phyloP scores from a whole-genome alignment of 2,797 vertebrate species.

The Phaenicophaeus curvirostris region DNA sequence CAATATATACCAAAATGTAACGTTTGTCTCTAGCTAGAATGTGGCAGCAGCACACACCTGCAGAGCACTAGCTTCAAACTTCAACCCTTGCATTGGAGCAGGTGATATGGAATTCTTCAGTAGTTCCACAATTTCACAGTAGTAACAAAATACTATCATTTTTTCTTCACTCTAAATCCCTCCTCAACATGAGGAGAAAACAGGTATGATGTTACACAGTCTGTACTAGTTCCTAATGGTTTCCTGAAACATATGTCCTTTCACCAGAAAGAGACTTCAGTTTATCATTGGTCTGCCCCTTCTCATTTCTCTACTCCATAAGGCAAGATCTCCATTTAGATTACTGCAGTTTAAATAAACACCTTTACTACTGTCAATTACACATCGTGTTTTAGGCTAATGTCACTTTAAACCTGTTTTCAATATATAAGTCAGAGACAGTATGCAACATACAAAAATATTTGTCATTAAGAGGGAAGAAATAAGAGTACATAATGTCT shows the following conservation, averaged over 20 bases:
- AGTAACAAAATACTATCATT: neutral
- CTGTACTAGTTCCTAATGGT: neutral
- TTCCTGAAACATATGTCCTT: neutral
- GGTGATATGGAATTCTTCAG: neutral
- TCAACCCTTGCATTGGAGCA: neutral
- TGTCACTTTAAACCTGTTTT: neutral
- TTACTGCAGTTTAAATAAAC: neutral
- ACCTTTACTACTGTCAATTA: neutral
- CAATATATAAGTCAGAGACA: neutral
- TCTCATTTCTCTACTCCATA: neutral
- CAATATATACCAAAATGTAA: neutral
- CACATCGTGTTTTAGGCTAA: neutral
- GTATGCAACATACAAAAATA: neutral
- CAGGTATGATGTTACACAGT: neutral
- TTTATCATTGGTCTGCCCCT: neutral
- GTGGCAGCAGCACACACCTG: accelerated
- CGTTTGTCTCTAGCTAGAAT: neutral
- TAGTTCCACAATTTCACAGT: neutral
- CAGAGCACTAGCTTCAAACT: neutral
- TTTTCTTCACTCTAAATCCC: neutral
- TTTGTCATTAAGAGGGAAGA: neutral
- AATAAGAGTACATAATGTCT: neutral
- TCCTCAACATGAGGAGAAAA: neutral
- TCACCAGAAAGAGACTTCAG: neutral
- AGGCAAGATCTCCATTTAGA: neutral